A percentile compares a stretch with the other conserved stretches of the same genome.
These are phyloP conservation scores for Drosophila dunni DNA, from an alignment of 1,140 invertebrate genomes.

Conservation along the genomic window DNA sequence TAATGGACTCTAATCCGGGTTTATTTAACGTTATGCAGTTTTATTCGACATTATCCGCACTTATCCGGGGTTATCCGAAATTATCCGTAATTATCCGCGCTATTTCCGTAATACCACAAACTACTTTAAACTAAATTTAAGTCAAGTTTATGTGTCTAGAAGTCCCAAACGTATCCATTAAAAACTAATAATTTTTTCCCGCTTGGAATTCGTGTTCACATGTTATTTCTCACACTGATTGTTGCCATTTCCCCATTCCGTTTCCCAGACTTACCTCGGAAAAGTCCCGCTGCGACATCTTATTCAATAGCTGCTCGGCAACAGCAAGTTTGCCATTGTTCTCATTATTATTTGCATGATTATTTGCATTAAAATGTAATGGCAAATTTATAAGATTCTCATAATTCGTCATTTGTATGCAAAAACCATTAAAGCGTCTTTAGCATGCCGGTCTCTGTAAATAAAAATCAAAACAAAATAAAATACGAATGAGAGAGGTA, in stretches of 20 bases:
- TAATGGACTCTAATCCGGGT: neutral
- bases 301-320: slow-evolving; percentile 74
- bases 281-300: slow-evolving; percentile 83
- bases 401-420: slow-evolving; percentile 84
- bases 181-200: too few species aligned
- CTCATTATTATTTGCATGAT: slow-evolving; percentile 67
- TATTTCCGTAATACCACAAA: neutral
- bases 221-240: neutral
- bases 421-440: slow-evolving; percentile 56
- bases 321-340: slow-evolving; percentile 72
- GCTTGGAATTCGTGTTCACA: slow-evolving; percentile 3
- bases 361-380: slow-evolving; percentile 82
- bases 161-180: too few species aligned
- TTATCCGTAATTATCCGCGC: neutral
- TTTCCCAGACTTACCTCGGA: slow-evolving; percentile 75
- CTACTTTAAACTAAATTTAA: too few species aligned
- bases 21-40: slow-evolving; percentile 5
- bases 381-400: slow-evolving; percentile 83
- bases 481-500: neutral
- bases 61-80: neutral
- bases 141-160: too few species aligned
- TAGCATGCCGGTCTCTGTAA: slow-evolving; percentile 55
- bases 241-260: slow-evolving; percentile 2
- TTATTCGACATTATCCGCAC: neutral
- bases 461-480: slow-evolving; percentile 34